Base-by-base conservation (phyloP, 2,888 invertebrate species). In the Achlya flavicornis region DNA sequence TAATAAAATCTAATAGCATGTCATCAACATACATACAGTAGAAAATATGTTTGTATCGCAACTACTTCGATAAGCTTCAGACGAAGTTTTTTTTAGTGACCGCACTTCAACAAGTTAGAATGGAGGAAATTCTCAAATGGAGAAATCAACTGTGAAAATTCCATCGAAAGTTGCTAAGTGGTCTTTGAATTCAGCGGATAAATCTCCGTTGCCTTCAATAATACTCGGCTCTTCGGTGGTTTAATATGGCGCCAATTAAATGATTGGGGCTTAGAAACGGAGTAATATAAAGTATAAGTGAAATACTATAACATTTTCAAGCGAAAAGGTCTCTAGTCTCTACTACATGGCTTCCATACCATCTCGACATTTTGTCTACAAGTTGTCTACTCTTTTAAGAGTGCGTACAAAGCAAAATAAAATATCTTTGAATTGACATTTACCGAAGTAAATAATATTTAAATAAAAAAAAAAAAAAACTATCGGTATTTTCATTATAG, bases 131-230 rank as follows among this genome's bases (percentile, higher is more conserved):
- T 41, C 12, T 60, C 60, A 60, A 60, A 43, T 60, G 60, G 60
- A 60, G 60, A 60, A 60, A 60, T 60, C 43, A 60, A 60, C 43
- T 60, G 60, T 60, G 60, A 60, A 60, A 60, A 60, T 41, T 60
- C 60, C 60, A 60, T 60, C 60, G 43, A 60, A 60, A 60, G 41
- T 60, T 60, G 43, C 60, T 60, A 60, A 60, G 60, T 60, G 60
- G 60, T 43, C 12, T 60, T 60, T 26, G 43, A 60, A 41, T 60
- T 60, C 41, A 41, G 19, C 60, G 60, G 14, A 60, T 60, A 60
- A 60, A 60, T 60, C 12, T 38, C 19, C 43, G 14, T 60, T 41
- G 60, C 41, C 26, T 59, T 19, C 38, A 11, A 5, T 38, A 35
- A 58, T 16, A 33, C 26, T n/a, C 16, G 38, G 26, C 43, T 43